A percentile compares a stretch with the other conserved stretches of the same genome.
Evolutionary conservation across 2,797 vertebrate species (phyloP).

Genomic region (Sebastes umbrosus): DNA sequence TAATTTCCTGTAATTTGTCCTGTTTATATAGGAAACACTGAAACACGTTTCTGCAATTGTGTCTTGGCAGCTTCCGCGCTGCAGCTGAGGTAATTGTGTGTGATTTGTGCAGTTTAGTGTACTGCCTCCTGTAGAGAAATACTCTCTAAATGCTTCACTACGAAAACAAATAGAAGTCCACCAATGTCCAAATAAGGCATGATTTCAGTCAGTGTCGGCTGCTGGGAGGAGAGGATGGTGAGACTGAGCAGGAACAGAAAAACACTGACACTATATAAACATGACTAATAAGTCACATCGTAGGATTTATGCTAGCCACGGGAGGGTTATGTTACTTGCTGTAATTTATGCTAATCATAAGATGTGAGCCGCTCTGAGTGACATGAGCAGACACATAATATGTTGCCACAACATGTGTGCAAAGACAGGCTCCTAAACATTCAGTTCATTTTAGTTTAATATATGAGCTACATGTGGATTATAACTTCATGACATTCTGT

Average conservation of each 20-base stretch:
- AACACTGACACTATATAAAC: constrained; percentile 27
- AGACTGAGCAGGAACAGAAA: neutral
- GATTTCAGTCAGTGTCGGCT: constrained; percentile 5
- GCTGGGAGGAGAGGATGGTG: constrained; percentile 19
- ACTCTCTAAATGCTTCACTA: neutral
- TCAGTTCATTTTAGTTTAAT: neutral
- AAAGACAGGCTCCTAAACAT: constrained; percentile 10
- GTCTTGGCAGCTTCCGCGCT: neutral
- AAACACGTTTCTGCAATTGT: neutral
- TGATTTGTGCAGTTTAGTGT: constrained; percentile 19
- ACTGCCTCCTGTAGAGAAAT: constrained; percentile 1
- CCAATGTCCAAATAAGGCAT: neutral
- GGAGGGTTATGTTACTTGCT: constrained; percentile 42
- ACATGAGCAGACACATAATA: constrained; percentile 36
- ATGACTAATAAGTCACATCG: constrained; percentile 51
- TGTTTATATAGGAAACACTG: neutral
- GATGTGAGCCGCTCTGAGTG: constrained; percentile 31
- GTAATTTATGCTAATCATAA: constrained; percentile 67
- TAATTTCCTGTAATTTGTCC: constrained; percentile 17
- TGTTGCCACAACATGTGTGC: constrained; percentile 19
- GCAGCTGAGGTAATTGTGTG: constrained; percentile 7
- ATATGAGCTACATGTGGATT: neutral
- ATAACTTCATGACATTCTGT: neutral
- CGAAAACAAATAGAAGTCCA: neutral
- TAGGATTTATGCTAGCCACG: constrained; percentile 53